These are phyloP conservation scores for Paedocypris sp. DNA, from an alignment of 2,113 vertebrate genomes.

Conservation along the genomic window DNA sequence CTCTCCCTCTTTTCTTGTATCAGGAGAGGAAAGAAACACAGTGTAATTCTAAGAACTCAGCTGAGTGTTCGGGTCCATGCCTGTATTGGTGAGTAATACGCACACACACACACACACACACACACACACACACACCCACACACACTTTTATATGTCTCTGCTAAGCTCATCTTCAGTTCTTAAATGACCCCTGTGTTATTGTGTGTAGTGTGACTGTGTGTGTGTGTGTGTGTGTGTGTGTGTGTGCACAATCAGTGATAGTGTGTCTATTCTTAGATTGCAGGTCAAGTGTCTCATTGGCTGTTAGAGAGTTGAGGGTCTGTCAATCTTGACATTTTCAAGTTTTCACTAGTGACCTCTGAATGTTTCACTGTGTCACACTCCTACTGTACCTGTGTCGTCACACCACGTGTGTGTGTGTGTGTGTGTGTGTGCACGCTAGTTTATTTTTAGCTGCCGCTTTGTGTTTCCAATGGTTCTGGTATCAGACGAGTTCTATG, in stretches of 20 bases:
- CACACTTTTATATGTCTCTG: too few species aligned
- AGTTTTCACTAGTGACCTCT: too few species aligned
- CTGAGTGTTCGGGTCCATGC: slow-evolving; percentile 86
- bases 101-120: too few species aligned
- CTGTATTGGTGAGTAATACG: slow-evolving; percentile 82
- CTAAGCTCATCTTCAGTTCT: too few species aligned
- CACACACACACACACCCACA: too few species aligned
- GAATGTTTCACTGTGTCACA: too few species aligned
- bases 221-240: neutral
- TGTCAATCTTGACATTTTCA: too few species aligned
- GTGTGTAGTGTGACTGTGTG: neutral
- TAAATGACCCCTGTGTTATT: too few species aligned
- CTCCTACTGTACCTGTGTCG: too few species aligned
- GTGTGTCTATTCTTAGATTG: slow-evolving; percentile 47
- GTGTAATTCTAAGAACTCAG: slow-evolving; percentile 83
- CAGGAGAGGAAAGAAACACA: slow-evolving; percentile 87
- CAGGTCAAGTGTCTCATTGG: slow-evolving; percentile 13
- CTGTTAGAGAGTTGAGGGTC: neutral
- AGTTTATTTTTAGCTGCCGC: slow-evolving; percentile 43
- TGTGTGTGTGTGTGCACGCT: neutral
- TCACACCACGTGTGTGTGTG: too few species aligned
- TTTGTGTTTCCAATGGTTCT: slow-evolving; percentile 9
- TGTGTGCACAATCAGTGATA: slow-evolving; percentile 44
- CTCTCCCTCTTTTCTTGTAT: slow-evolving; percentile 15
- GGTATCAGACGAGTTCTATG: slow-evolving; percentile 39